These are phyloP conservation scores for Cenopis cana DNA, from an alignment of 2,888 invertebrate genomes.

Conservation along the genomic window DNA sequence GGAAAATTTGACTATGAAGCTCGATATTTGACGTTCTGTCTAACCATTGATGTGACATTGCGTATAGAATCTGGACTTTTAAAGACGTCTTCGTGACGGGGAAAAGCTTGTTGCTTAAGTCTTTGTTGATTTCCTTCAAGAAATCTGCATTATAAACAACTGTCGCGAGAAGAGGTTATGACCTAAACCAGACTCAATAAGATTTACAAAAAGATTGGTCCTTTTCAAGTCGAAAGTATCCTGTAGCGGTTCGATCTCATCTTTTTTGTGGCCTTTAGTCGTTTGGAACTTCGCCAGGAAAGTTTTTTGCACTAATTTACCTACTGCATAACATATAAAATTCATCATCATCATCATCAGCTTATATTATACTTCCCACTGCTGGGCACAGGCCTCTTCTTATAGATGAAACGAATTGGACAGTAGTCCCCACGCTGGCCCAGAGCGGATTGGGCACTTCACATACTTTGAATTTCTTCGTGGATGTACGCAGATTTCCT, in stretches of 20 bases:
- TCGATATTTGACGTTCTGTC: not conserved
- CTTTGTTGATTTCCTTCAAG: not conserved
- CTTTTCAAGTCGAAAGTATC: constrained; percentile 9
- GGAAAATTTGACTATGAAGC: not conserved
- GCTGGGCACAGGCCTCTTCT: too few species aligned
- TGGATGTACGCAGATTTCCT: too few species aligned
- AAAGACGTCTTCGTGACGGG: not conserved
- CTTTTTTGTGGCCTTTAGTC: constrained; percentile 13
- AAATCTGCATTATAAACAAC: constrained; percentile 34
- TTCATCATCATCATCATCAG: too few species aligned
- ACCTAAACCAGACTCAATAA: not conserved
- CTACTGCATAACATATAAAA: too few species aligned
- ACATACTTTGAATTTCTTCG: too few species aligned
- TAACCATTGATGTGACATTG: not conserved
- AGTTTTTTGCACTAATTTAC: not conserved
- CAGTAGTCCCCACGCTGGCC: too few species aligned
- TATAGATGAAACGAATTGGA: too few species aligned
- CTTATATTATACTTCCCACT: too few species aligned
- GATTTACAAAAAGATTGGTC: constrained; percentile 20
- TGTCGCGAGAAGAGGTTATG: constrained; percentile 12
- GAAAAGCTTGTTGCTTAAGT: not conserved
- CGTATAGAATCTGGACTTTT: not conserved
- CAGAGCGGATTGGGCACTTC: too few species aligned
- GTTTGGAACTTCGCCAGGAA: not conserved
- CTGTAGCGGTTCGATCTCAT: constrained; percentile 9